Base-by-base conservation (phyloP, 1,140 invertebrate species). In the Harlomillsia oculata region DNA sequence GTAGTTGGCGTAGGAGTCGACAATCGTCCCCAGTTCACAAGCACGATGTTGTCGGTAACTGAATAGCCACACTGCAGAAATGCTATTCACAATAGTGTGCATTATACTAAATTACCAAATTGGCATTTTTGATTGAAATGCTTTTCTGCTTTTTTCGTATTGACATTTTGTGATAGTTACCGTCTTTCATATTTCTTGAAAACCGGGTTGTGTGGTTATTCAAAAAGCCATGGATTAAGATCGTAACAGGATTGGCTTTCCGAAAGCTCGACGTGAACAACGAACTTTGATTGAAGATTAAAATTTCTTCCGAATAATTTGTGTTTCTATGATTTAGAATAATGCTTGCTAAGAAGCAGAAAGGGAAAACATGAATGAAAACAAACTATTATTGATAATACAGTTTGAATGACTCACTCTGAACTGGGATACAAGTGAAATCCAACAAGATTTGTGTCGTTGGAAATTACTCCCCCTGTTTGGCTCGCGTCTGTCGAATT, bases 1-100 rank as follows among this genome's bases (percentile, higher is more conserved):
- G 34, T 37, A 8, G 36, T 26, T 13, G 36, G 26, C 1, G 36
- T 23, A 25, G 55, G 55, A 6, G 46, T 57, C 0, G 55, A 50
- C 30, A 57, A 43, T 36, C 28, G 39, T 43, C 55, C 55, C 55
- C 55, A 57, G 16, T 57, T 48, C 0, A 57, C 55, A n/a, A 41
- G 25, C n/a, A 57, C 36, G 20, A 57, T 29, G 20, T 57, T 57
- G 39, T 41, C 37, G 9, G 28, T 32, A 13, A 43, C 25, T 23
- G 13, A 13, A 14, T 30, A 25, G 3, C 46, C 55, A 39, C n/a
- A 16, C 28, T 57, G 34, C 13, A 57, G 21, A n/a, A 29, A 57
- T 0, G 37, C 55, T 57, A 30, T 34, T n/a, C n/a, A n/a, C n/a
- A n/a, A 50, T 2, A 6, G 3, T 4, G 8, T n/a, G 14, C 23